Base-by-base conservation (phyloP, 92 coral and sea anemone genomes). In the Zoanthus gigantus region DNA sequence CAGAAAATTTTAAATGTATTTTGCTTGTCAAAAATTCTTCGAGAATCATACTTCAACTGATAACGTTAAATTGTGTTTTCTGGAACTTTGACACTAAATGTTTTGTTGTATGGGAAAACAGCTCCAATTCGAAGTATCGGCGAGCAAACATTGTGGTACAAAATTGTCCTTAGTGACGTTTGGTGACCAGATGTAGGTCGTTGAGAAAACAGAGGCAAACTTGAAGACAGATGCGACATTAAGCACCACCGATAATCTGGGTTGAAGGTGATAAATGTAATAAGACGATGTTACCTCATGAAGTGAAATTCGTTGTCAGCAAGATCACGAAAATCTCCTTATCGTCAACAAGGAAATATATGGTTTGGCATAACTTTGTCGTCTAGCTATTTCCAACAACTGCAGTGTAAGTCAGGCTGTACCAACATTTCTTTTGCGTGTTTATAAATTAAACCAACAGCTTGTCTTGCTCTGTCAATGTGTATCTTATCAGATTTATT, bases 271-370 rank as follows among this genome's bases (percentile, higher is more conserved):
- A 79, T 61, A 79, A 79, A 79, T 18, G 23, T 50, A 61, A 46
- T 80, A 45, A 65, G 63, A 63, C 85, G 53, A 28, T 74, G 45
- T 67, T 18, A 63, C 47, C 63, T 50, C 34, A 23, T 76, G 61
- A 28, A n/a, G 74, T 28, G 29, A 45, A 80, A 80, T 46, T 80
- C 57, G 52, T 29, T 47, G 54, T 67, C 42, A 67, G 23, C 72
- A 80, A 23, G 56, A 45, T 80, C 85, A 80, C 74, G 74, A 80
- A 80, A 47, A 18, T n/a, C 23, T 80, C 56, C 58, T 16, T 80
- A 37, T 47, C 44, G 17, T 79, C 48, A 13, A 60, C 73, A 17
- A 79, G 37, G 29, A 17, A 34, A 12, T 32, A 17, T 60, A 7
- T 63, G 31, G 31, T 77, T 77, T 31, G 29, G 53, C 34, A 15